Conservation (phyloP, 2,113 vertebrate genomes). For the Nerophis ophidion region DNA sequence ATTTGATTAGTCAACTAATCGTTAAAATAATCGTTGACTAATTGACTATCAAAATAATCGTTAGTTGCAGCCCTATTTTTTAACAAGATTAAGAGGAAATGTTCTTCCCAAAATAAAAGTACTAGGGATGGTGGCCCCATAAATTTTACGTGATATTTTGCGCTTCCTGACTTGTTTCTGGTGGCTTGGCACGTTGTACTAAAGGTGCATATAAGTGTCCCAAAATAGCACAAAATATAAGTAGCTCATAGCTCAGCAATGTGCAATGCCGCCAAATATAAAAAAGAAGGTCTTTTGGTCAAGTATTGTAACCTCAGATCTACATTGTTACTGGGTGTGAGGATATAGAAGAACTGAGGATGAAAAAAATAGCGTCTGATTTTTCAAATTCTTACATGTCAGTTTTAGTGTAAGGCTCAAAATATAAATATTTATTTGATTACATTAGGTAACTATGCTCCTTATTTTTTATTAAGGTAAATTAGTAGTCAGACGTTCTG, state of each 20-base stretch:
- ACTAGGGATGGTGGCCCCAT: slow-evolving; percentile 13
- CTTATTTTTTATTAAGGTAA: background rate
- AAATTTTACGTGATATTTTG: slow-evolving; percentile 20
- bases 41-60: too few species aligned
- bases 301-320: background rate
- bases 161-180: slow-evolving; percentile 7
- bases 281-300: slow-evolving; percentile 1
- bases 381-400: slow-evolving; percentile 50
- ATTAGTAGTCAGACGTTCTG: background rate
- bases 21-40: too few species aligned
- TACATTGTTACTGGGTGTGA: slow-evolving; percentile 22
- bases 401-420: slow-evolving; percentile 23
- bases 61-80: too few species aligned
- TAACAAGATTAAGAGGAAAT: background rate
- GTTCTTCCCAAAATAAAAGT: background rate
- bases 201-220: background rate
- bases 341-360: slow-evolving; percentile 33
- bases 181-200: slow-evolving; percentile 11
- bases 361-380: slow-evolving; percentile 17
- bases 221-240: background rate
- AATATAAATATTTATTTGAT: slow-evolving; percentile 51
- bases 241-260: background rate
- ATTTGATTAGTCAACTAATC: too few species aligned
- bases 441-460: slow-evolving; percentile 39
- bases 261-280: background rate